These are phyloP conservation scores for Anarsia innoxiella DNA, from an alignment of 2,888 invertebrate species.

Conservation along the genomic window DNA sequence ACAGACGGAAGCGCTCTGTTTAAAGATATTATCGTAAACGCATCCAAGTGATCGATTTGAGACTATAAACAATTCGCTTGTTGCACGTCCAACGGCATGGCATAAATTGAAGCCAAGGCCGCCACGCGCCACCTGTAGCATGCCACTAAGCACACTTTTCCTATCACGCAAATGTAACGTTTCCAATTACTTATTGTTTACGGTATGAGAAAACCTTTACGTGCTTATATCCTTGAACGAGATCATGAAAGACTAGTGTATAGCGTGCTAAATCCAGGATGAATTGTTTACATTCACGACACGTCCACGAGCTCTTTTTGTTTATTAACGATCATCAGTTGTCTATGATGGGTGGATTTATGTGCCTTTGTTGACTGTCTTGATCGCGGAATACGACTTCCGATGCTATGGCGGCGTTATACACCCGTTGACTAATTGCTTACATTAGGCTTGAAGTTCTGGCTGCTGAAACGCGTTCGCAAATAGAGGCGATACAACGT, in stretches of 20 bases:
- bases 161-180: constrained; percentile 7
- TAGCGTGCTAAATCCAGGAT: background rate
- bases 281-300: constrained; percentile 3
- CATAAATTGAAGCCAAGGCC: constrained; percentile 28
- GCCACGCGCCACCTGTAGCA: constrained; percentile 28
- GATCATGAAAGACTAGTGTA: background rate
- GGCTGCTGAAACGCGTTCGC: constrained; percentile 45
- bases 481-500: constrained; percentile 58
- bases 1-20: too few species aligned
- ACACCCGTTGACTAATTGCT: constrained; percentile 62
- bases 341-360: constrained; percentile 20
- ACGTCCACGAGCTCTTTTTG: constrained; percentile 6
- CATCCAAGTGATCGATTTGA: constrained; percentile 14
- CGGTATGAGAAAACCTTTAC: background rate
- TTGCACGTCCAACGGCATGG: constrained; percentile 9
- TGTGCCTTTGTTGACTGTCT: constrained; percentile 27
- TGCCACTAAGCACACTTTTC: constrained; percentile 19
- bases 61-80: constrained; percentile 17
- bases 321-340: constrained; percentile 12
- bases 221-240: background rate
- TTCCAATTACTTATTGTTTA: constrained; percentile 14
- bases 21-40: too few species aligned
- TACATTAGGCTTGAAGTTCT: constrained; percentile 51
- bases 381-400: constrained; percentile 15
- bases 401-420: constrained; percentile 52